Evolutionary conservation across 92 coral and sea anemone genomes (phyloP), one percentile per base, ranked within the genome.

Genomic region (Porites lobata): DNA sequence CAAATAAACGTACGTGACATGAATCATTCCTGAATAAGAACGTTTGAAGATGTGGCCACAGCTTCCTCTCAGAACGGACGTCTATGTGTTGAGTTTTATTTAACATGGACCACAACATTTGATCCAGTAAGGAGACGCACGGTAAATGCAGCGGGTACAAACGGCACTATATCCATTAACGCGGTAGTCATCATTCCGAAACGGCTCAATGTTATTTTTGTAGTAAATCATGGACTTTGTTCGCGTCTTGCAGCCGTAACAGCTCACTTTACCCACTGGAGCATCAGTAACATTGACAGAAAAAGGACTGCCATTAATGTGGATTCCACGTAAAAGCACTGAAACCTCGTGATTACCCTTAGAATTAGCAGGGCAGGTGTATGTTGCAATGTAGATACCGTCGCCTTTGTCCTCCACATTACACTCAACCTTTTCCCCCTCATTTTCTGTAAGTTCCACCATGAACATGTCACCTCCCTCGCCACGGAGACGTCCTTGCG

Each of bases 81-180:
- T 62, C 21, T 62, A 15, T 7, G 0, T n/a, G 21, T 62, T 62
- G 21, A 7, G 15, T 20, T n/a, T 15, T 17, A 62, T 62, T 62
- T 62, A 62, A 15, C n/a, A 62, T 15, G 66, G 66, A 62, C 66
- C 66, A 62, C 18, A 62, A 17, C 8, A 8, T 62, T 15, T 7
- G 20, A n/a, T 62, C 66, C 66, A 62, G 8, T 62, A 7, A 11
- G 8, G 8, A 62, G 66, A 15, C 15, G 66, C n/a, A 62, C n/a
- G n/a, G n/a, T 62, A 3, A n/a, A 62, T 69, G 75, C 53, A 69
- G 14, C 38, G 12, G 8, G 75, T 50, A 62, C 66, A 62, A 18
- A 69, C 32, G 9, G 50, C 75, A 69, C 75, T 69, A 69, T 29
- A 26, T 69, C 75, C 75, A 13, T 69, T 17, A 26, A 69, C 75